These are phyloP conservation scores for Amazona ochrocephala DNA, from an alignment of 2,797 vertebrate species.

Conservation along the genomic window DNA sequence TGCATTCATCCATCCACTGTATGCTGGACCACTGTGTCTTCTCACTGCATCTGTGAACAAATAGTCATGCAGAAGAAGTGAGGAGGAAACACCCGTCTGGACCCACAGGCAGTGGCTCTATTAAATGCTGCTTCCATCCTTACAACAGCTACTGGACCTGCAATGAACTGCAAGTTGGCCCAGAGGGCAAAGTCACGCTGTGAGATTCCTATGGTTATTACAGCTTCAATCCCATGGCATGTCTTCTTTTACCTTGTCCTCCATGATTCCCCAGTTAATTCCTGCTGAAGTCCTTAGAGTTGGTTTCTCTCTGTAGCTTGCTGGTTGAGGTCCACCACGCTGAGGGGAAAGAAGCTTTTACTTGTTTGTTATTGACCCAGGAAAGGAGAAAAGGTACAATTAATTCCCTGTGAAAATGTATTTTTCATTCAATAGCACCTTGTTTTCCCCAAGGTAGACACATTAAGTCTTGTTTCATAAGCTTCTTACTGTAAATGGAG, in stretches of 20 bases:
- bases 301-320: background rate
- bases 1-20: too few relatives aligned
- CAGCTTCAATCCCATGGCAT: background rate
- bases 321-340: background rate
- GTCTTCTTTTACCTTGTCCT: background rate
- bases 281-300: background rate
- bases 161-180: background rate
- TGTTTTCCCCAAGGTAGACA: background rate
- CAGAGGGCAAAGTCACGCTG: background rate
- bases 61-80: background rate
- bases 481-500: background rate
- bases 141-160: background rate
- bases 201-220: background rate
- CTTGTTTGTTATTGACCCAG: background rate
- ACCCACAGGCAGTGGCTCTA: fast-evolving
- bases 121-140: background rate
- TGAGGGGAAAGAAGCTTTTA: background rate
- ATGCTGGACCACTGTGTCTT: background rate
- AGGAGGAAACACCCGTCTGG: background rate
- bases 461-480: background rate
- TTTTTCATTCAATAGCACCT: background rate
- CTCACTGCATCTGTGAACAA: background rate
- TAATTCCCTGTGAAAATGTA: background rate
- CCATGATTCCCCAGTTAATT: background rate
- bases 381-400: background rate